Percentiles rank a stretch among this genome's conserved stretches.
Evolutionary conservation across 1,140 invertebrate genomes (phyloP).

Genomic region (Drosophila serrata): DNA sequence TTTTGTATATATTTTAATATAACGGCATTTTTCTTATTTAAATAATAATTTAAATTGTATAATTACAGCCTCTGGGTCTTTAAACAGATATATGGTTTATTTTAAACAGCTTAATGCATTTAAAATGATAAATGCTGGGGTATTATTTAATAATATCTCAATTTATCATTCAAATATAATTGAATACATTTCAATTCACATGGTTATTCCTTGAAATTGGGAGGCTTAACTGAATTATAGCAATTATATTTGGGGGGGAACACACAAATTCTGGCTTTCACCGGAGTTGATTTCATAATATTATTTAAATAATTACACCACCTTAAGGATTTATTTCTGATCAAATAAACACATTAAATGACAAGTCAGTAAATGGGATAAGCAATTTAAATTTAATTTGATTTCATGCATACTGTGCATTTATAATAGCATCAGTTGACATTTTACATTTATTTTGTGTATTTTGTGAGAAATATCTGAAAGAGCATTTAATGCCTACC

Average conservation of each 20-base stretch:
- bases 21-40: not conserved
- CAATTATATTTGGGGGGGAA: conserved; percentile 14
- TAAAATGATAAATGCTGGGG: not conserved
- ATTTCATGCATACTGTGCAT: conserved; percentile 5
- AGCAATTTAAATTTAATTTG: conserved; percentile 26
- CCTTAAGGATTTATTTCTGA: conserved; percentile 16
- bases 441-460: conserved; percentile 10
- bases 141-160: conserved; percentile 1
- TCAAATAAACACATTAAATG: conserved; percentile 10
- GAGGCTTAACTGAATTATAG: conserved; percentile 14
- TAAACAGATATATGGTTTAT: not conserved
- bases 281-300: not conserved
- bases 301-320: not conserved
- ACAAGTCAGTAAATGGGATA: not conserved
- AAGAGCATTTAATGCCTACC: conserved; percentile 5
- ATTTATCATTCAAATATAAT: conserved; percentile 9
- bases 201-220: conserved; percentile 2
- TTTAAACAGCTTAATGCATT: not conserved
- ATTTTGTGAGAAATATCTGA: conserved; percentile 2
- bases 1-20: not conserved
- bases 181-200: conserved; percentile 5
- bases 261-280: not conserved
- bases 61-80: not conserved
- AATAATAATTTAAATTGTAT: not conserved
- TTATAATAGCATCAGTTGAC: conserved; percentile 9